These are phyloP conservation scores for Osedax fenrisi DNA, from an alignment of 2,888 invertebrate species.

Conservation along the genomic window DNA sequence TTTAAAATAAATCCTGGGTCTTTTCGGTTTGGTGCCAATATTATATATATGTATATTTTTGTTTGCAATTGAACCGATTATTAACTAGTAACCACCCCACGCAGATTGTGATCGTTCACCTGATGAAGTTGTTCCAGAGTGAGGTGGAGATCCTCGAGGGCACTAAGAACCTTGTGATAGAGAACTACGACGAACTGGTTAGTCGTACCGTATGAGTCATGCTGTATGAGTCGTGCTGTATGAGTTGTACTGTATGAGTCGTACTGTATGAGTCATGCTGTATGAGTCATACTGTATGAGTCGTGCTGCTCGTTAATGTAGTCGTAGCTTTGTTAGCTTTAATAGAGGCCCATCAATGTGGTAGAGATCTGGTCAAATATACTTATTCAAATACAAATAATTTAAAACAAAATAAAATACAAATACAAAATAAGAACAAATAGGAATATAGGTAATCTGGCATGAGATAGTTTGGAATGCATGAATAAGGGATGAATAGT, in stretches of 20 bases:
- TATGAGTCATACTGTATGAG: too few relatives aligned
- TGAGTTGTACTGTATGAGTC: too few relatives aligned
- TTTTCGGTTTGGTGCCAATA: neutral
- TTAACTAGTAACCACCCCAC: too few relatives aligned
- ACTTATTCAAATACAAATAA: neutral
- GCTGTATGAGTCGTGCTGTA: neutral
- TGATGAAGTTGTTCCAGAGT: slow-evolving; percentile 82
- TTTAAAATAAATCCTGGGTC: neutral
- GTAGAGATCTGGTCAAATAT: neutral
- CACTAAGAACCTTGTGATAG: slow-evolving; percentile 64
- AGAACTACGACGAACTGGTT: slow-evolving; percentile 72
- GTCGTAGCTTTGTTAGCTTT: neutral
- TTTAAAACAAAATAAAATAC: neutral
- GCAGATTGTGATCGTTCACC: slow-evolving; percentile 63
- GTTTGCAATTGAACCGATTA: neutral
- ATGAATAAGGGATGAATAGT: too few relatives aligned
- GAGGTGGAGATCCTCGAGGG: slow-evolving; percentile 51
- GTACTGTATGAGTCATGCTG: too few relatives aligned
- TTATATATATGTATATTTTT: neutral
- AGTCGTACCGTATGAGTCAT: neutral
- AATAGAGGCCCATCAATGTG: neutral
- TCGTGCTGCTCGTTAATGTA: too few relatives aligned
- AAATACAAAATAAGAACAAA: too few relatives aligned
- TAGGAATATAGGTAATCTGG: too few relatives aligned
- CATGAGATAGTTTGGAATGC: too few relatives aligned